A percentile compares a stretch with the other conserved stretches of the same genome.
Evolutionary conservation across 2,797 vertebrate genomes (phyloP).

Genomic region (Lagorchestes hirsutus): DNA sequence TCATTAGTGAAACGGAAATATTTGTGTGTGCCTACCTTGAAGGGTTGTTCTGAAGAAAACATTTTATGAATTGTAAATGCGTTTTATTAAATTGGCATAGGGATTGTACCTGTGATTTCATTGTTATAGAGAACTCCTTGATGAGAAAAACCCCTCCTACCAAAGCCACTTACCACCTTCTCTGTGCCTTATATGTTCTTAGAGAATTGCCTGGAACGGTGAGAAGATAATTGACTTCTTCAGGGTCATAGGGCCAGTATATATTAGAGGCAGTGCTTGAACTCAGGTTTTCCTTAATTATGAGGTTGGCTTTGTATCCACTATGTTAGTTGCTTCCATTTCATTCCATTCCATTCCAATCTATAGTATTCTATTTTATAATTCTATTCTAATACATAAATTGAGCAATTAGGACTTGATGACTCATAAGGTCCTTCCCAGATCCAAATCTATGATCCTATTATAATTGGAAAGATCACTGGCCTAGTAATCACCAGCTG

Average conservation of each 20-base stretch:
- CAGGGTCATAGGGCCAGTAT: neutral
- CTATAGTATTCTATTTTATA: neutral
- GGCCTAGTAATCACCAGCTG: neutral
- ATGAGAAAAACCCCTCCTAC: neutral
- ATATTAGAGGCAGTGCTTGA: neutral
- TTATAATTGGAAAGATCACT: neutral
- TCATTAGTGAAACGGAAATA: neutral
- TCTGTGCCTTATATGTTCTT: neutral
- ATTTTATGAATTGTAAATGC: neutral
- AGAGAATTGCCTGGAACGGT: neutral
- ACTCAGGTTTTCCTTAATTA: neutral
- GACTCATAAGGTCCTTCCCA: neutral
- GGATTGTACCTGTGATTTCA: neutral
- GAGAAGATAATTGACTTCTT: neutral
- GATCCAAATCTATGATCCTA: neutral
- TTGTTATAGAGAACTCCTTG: neutral
- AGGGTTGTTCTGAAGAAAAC: neutral
- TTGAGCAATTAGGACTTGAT: neutral
- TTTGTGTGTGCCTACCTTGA: neutral
- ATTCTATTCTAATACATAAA: neutral
- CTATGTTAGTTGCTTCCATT: neutral
- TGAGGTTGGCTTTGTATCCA: neutral
- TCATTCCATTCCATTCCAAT: neutral
- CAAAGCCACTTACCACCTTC: neutral
- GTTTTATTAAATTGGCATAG: neutral